phyloP scores from a whole-genome alignment of 2,888 invertebrate species.

The Panzeria rudis region DNA sequence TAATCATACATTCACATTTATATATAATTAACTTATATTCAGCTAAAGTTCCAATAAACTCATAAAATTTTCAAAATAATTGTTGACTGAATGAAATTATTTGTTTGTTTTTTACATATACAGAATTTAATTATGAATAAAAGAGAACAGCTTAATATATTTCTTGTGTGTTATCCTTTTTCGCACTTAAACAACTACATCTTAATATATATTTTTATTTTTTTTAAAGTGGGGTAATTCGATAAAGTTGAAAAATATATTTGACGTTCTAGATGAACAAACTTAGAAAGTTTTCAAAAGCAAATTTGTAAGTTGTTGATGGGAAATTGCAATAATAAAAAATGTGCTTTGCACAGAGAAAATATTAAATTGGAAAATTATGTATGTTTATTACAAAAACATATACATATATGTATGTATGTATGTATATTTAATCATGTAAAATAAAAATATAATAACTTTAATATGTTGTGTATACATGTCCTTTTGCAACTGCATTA shows the following conservation, averaged over 20 bases:
- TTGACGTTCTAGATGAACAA: constrained; percentile 7
- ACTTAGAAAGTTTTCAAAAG: constrained; percentile 2
- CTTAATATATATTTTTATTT: constrained; percentile 52
- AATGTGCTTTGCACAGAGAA: constrained; percentile 64
- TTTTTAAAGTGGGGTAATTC: constrained; percentile 34
- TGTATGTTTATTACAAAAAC: not conserved
- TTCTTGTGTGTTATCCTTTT: constrained; percentile 41
- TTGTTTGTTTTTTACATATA: constrained; percentile 50
- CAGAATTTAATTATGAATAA: constrained; percentile 47
- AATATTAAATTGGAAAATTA: constrained; percentile 14
- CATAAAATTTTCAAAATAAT: constrained; percentile 34
- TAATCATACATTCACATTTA: constrained; percentile 57
- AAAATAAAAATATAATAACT: constrained; percentile 29
- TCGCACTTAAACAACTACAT: constrained; percentile 53
- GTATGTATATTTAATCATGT: constrained; percentile 7
- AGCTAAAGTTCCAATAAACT: constrained; percentile 53
- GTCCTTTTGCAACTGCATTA: not conserved
- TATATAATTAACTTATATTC: constrained; percentile 49
- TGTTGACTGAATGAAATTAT: constrained; percentile 46
- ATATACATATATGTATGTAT: constrained; percentile 9
- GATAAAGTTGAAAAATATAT: constrained; percentile 20
- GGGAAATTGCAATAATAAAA: constrained; percentile 45
- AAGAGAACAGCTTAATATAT: constrained; percentile 57
- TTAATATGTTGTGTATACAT: constrained; percentile 21
- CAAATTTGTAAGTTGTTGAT: constrained; percentile 17